Evolutionary conservation across 2,113 vertebrate genomes (phyloP), one percentile per base, ranked within the genome.

Genomic region (Trematomus loennbergii): DNA sequence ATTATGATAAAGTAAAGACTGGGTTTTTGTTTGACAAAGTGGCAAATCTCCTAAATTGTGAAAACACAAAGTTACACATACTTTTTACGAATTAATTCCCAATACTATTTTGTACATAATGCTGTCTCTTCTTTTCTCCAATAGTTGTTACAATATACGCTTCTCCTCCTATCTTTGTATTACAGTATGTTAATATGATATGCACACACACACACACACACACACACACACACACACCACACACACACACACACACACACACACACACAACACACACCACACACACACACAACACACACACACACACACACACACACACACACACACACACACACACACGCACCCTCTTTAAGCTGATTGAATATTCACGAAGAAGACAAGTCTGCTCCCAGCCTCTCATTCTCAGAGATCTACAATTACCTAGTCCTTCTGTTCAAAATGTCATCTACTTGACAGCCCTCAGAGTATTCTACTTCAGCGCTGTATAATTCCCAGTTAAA

Each of bases 331-430:
- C 25, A 15, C 40, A 43, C 17, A 62, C 58, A 43, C 48, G 43
- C 58, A 72, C 46, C 16, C 43, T 50, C 53, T 45, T 25, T 53
- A 18, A 59, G 12, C 29, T 59, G 20, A 22, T 17, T 60, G 33
- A 80, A 73, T 73, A 73, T 73, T 33, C 61, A 79, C 52, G 16
- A 54, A 72, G 63, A 53, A n/a, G 29, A 50, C 52, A 59, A 49
- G 16, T 18, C 64, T 61, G 55, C 36, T 62, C 48, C 18, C 1
- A 7, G 63, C 48, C 46, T 59, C 55, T 75, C 18, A 50, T 59
- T 52, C 33, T 43, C 29, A 60, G 17, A 72, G 54, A 71, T 45
- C 43, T 50, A 65, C 78, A 72, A 58, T 45, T 79, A 79, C 17
- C 40, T 18, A 50, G 46, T 52, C 69, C 29, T 58, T 62, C 57